Conservation (phyloP, 2,113 vertebrate genomes). For the Atrichornis clamosus region DNA sequence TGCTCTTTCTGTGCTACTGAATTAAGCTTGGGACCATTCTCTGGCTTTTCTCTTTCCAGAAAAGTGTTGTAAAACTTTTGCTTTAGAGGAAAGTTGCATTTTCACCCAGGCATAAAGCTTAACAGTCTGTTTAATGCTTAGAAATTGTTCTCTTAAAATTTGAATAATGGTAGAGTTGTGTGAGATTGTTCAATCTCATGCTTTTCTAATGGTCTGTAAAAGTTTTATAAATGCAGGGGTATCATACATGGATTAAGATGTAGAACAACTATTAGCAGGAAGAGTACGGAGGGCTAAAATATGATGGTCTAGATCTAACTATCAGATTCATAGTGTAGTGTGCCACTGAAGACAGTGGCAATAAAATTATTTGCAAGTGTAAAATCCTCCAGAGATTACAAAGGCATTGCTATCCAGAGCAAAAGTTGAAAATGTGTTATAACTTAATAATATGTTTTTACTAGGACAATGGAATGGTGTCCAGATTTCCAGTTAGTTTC, state of each 20-base stretch:
- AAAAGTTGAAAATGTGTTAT: not conserved
- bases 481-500: not conserved
- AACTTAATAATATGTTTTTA: not conserved
- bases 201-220: not conserved
- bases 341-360: not conserved
- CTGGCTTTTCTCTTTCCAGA: not conserved
- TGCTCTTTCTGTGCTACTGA: not conserved
- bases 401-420: not conserved
- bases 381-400: not conserved
- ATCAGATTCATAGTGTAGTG: not conserved
- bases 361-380: not conserved
- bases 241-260: not conserved
- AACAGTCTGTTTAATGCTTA: not conserved
- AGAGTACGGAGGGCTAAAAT: not conserved
- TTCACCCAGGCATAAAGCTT: not conserved
- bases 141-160: not conserved
- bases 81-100: not conserved
- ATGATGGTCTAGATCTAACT: not conserved
- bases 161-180: not conserved
- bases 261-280: not conserved
- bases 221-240: not conserved
- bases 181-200: not conserved
- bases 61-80: not conserved
- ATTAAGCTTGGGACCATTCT: not conserved
- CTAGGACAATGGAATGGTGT: not conserved